Evolutionary conservation across 2,888 invertebrate genomes (phyloP).

Genomic region (Cryptus armator): DNA sequence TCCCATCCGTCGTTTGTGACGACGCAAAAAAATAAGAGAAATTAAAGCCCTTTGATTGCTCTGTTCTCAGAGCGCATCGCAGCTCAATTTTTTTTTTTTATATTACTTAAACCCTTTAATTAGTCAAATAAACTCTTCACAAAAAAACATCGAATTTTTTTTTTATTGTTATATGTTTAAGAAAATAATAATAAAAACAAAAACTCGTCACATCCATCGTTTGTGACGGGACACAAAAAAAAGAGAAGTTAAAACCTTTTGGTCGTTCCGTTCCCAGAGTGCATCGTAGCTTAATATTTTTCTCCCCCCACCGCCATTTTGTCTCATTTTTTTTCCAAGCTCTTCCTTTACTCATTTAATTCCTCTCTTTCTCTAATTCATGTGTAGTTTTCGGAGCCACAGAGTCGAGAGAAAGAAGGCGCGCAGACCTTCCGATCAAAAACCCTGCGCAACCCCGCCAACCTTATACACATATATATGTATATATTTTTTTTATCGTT

Average conservation of each 20-base stretch:
- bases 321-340: constrained; percentile 66
- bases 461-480: constrained; percentile 47
- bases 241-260: no score
- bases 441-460: constrained; percentile 53
- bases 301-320: constrained; percentile 50
- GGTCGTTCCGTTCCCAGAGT: no score
- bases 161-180: not conserved
- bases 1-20: not conserved
- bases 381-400: constrained; percentile 34
- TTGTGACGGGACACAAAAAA: no score
- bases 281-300: no score
- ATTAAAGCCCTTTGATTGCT: not conserved
- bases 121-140: not conserved
- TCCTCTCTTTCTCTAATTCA: constrained; percentile 47
- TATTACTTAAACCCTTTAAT: constrained; percentile 43
- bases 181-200: no score
- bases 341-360: constrained; percentile 44
- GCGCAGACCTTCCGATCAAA: constrained; percentile 57
- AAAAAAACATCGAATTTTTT: not conserved
- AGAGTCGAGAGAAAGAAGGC: constrained; percentile 33
- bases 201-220: no score
- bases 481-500: constrained; percentile 73
- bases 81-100: constrained; percentile 35
- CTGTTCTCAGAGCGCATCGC: constrained; percentile 37
- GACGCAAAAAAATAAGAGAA: not conserved